Conservation (phyloP, 2,797 vertebrate genomes). For the Delichon dasypus region DNA sequence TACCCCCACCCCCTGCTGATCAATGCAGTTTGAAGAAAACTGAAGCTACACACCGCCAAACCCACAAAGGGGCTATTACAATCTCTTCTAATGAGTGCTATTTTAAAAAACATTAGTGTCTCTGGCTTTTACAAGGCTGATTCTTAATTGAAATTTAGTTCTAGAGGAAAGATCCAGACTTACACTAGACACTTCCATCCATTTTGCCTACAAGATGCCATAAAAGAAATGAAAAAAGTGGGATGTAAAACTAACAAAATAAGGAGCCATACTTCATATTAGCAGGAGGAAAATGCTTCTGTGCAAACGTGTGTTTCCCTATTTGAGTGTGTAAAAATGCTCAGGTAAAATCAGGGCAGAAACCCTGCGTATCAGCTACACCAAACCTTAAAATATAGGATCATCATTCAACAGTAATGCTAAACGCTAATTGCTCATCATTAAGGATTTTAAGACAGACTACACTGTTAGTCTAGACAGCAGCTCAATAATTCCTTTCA, state of each 20-base stretch:
- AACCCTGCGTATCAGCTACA: neutral
- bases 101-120: neutral
- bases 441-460: neutral
- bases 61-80: neutral
- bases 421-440: neutral
- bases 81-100: neutral
- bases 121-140: neutral
- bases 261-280: neutral
- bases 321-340: neutral
- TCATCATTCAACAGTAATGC: neutral
- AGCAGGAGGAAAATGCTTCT: neutral
- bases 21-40: neutral
- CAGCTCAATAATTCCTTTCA: neutral
- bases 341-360: neutral
- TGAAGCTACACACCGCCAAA: neutral
- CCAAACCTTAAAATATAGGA: neutral
- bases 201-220: neutral
- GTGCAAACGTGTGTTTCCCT: neutral
- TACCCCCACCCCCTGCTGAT: fast-evolving
- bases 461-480: neutral
- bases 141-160: neutral
- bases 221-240: neutral
- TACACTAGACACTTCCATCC: neutral
- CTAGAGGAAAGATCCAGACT: neutral
- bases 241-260: neutral